Evolutionary conservation across 2,113 vertebrate genomes (phyloP).

Genomic region (Macquaria australasica): DNA sequence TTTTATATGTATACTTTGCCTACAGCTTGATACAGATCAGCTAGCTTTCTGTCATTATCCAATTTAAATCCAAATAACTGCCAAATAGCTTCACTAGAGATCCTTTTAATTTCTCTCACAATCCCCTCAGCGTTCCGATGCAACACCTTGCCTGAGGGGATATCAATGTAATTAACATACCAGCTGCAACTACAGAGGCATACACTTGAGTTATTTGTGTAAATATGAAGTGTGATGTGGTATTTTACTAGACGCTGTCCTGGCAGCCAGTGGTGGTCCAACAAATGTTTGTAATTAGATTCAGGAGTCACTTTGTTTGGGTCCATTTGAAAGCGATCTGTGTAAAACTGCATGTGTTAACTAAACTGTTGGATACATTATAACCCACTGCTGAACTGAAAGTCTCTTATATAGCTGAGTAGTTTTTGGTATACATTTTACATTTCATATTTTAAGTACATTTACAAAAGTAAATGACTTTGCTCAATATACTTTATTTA

Average conservation of each 20-base stretch:
- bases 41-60: conserved; percentile 1
- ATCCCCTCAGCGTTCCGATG: conserved; percentile 38
- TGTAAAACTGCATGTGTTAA: not conserved
- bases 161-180: conserved; percentile 63
- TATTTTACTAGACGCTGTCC: conserved; percentile 16
- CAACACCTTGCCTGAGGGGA: conserved; percentile 45
- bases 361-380: not conserved
- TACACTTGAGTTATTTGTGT: conserved; percentile 41
- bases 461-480: conserved; percentile 7
- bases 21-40: conserved; percentile 10
- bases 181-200: conserved; percentile 43
- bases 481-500: not conserved
- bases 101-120: conserved; percentile 44
- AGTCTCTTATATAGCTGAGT: not conserved
- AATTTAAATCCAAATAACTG: conserved; percentile 29
- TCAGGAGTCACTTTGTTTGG: not conserved
- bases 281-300: conserved; percentile 4
- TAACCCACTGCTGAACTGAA: conserved; percentile 2
- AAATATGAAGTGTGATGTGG: conserved; percentile 20
- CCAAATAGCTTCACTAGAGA: conserved; percentile 28
- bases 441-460: not conserved
- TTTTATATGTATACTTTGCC: not conserved
- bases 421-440: not conserved
- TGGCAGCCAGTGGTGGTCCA: conserved; percentile 3
- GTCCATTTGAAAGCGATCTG: not conserved